phyloP scores from a whole-genome alignment of 2,888 invertebrate genomes.

The Agonopterix heracliana region DNA sequence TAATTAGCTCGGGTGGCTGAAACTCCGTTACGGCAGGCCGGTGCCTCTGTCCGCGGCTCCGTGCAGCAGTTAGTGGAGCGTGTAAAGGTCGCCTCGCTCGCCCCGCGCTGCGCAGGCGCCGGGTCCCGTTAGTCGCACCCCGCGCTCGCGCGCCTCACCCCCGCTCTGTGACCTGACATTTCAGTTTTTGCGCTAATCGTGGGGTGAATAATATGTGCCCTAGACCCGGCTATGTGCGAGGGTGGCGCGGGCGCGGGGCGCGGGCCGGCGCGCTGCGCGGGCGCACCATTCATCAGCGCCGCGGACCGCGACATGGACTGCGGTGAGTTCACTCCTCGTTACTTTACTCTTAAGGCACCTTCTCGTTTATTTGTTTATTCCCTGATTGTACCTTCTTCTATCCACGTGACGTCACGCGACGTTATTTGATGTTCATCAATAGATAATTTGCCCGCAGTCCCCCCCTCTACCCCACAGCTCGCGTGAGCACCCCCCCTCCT shows the following conservation, averaged over 20 bases:
- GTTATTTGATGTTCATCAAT: too few relatives aligned
- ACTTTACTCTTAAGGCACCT: background rate
- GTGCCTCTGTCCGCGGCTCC: constrained; percentile 7
- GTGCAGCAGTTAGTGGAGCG: too few relatives aligned
- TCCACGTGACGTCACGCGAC: too few relatives aligned
- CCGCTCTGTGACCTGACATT: constrained; percentile 44
- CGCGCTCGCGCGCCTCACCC: constrained; percentile 7
- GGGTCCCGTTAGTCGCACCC: constrained; percentile 29
- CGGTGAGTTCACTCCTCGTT: constrained; percentile 35
- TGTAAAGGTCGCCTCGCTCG: constrained; percentile 6
- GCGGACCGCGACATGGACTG: constrained; percentile 33
- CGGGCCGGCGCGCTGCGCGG: constrained; percentile 14
- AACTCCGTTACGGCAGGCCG: background rate
- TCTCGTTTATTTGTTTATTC: background rate
- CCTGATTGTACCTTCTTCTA: too few relatives aligned
- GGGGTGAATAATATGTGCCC: constrained; percentile 14
- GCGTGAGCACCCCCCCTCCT: background rate
- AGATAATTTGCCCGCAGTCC: background rate
- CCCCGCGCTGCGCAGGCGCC: constrained; percentile 2
- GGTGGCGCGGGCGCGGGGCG: constrained; percentile 13
- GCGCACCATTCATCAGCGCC: constrained; percentile 25
- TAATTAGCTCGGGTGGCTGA: background rate
- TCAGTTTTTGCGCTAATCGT: constrained; percentile 35
- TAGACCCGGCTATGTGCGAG: constrained; percentile 5
- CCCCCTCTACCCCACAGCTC: background rate